Conservation (phyloP, 2,113 vertebrate species). For the Tursiops truncatus region DNA sequence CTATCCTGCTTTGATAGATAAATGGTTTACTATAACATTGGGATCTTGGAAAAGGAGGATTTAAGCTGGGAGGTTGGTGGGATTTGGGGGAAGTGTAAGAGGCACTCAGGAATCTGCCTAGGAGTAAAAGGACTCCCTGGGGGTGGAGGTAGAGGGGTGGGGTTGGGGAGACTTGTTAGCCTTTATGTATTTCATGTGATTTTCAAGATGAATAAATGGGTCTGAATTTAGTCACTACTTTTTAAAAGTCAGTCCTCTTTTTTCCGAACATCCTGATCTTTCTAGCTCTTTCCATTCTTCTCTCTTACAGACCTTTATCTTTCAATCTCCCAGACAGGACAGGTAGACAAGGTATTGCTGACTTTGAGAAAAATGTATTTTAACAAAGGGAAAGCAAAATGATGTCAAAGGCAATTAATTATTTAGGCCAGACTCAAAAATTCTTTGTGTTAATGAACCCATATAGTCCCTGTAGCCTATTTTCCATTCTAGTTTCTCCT, state of each 20-base stretch:
- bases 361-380: slow-evolving; percentile 91
- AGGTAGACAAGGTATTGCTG: slow-evolving; percentile 99
- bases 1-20: slow-evolving; percentile 52
- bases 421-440: slow-evolving; percentile 94
- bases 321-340: slow-evolving; percentile 99
- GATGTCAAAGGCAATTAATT: slow-evolving; percentile 91
- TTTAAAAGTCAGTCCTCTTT: slow-evolving; percentile 93
- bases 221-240: slow-evolving; percentile 83
- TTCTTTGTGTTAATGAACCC: slow-evolving; percentile 86
- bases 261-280: slow-evolving; percentile 95
- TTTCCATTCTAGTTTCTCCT: slow-evolving; percentile 87
- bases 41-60: slow-evolving; percentile 50
- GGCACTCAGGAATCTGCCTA: background rate
- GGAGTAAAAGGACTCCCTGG: slow-evolving; percentile 66
- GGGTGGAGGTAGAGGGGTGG: slow-evolving; percentile 42
- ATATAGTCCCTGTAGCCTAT: slow-evolving; percentile 87
- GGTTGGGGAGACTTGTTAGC: slow-evolving; percentile 61
- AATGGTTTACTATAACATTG: slow-evolving; percentile 54
- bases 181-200: slow-evolving; percentile 79
- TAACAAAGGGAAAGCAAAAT: slow-evolving; percentile 92
- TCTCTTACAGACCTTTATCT: slow-evolving; percentile 99
- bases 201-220: slow-evolving; percentile 70
- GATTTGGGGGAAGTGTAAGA: slow-evolving; percentile 53
- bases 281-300: slow-evolving; percentile 99
- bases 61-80: slow-evolving; percentile 71